A percentile compares a stretch with the other conserved stretches of the same genome.
These are phyloP conservation scores for Cheilosia soror DNA, from an alignment of 2,888 invertebrate species.

Conservation along the genomic window DNA sequence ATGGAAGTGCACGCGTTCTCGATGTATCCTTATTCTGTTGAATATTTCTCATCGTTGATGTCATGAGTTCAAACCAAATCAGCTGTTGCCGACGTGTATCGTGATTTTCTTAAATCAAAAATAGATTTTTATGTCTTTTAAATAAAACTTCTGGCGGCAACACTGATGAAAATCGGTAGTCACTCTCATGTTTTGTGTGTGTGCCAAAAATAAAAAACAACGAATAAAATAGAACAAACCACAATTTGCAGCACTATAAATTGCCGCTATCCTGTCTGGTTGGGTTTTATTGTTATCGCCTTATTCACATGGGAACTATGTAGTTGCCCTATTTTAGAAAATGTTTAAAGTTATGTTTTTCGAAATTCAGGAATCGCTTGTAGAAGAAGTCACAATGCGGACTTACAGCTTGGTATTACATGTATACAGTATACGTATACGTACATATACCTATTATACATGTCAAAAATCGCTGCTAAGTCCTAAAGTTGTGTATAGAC, in stretches of 20 bases:
- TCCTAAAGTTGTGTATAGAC: no score
- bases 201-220: constrained; percentile 24
- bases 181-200: not conserved
- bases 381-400: not conserved
- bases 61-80: constrained; percentile 38
- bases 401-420: not conserved
- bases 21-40: not conserved
- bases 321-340: not conserved
- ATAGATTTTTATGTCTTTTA: constrained; percentile 12
- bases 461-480: no score
- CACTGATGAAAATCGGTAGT: constrained; percentile 4
- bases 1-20: constrained; percentile 25
- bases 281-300: constrained; percentile 9
- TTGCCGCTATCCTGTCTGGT: constrained; percentile 53
- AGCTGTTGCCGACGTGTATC: constrained; percentile 64
- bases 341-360: not conserved
- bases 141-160: constrained; percentile 35
- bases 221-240: constrained; percentile 5
- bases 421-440: no score
- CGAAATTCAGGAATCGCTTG: no score
- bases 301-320: not conserved
- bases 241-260: constrained; percentile 10
- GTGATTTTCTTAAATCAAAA: constrained; percentile 26
- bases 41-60: constrained; percentile 19
- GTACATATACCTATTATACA: no score